Evolutionary conservation across 2,113 vertebrate genomes (phyloP).

Genomic region (Pelmatolapia mariae): DNA sequence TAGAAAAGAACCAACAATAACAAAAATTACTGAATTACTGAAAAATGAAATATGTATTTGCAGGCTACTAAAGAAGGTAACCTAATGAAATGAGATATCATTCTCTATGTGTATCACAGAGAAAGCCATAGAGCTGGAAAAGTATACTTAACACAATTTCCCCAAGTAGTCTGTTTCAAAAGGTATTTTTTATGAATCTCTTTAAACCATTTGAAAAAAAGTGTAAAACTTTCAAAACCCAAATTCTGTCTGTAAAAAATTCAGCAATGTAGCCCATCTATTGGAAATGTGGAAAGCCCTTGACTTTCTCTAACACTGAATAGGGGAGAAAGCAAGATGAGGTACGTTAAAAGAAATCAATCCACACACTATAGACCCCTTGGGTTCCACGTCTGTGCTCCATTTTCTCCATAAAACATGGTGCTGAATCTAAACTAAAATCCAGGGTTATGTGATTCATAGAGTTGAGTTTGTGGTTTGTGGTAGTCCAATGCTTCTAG

Average conservation of each 20-base stretch:
- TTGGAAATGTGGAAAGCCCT: neutral
- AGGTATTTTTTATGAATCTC: neutral
- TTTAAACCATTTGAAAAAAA: neutral
- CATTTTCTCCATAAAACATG: constrained; percentile 12
- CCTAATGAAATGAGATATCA: neutral
- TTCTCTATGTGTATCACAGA: neutral
- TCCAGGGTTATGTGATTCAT: neutral
- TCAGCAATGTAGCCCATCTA: neutral
- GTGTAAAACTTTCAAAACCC: neutral
- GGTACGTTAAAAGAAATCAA: constrained; percentile 37
- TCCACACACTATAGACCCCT: neutral
- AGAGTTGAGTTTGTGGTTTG: neutral
- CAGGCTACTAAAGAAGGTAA: neutral
- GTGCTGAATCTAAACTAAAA: constrained; percentile 19
- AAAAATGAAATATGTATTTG: neutral
- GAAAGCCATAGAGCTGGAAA: neutral
- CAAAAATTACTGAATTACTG: neutral
- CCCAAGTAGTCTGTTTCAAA: neutral
- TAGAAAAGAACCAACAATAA: neutral
- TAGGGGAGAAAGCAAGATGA: neutral
- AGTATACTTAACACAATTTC: neutral
- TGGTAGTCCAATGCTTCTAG: neutral
- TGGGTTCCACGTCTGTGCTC: neutral
- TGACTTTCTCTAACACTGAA: neutral
- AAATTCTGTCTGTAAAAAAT: neutral